Conservation (phyloP, 2,888 invertebrate species). For the Hirtodrosophila histrioides region DNA sequence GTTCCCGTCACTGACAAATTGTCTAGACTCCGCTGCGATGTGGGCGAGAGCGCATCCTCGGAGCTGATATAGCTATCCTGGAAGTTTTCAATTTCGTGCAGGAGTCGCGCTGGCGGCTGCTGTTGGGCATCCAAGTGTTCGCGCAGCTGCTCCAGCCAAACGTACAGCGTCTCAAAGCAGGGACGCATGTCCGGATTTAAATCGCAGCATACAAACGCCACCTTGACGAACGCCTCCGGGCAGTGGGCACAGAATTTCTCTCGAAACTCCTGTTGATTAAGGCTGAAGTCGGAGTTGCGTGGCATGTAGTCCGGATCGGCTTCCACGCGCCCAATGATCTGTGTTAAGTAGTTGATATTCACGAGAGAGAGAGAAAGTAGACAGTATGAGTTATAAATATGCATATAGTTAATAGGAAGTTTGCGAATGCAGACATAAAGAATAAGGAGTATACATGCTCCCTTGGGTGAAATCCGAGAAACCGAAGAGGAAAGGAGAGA, state of each 20-base stretch:
- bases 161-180: conserved; percentile 94
- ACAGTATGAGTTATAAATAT: too few relatives aligned
- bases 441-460: too few relatives aligned
- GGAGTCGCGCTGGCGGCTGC: conserved; percentile 88
- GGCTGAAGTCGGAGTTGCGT: conserved; percentile 94
- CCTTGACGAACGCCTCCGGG: conserved; percentile 93
- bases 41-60: conserved; percentile 83
- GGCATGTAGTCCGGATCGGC: conserved; percentile 98
- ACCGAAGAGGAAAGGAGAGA: too few relatives aligned
- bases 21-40: conserved; percentile 82
- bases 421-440: too few relatives aligned
- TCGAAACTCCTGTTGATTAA: conserved; percentile 93
- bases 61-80: conserved; percentile 83
- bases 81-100: conserved; percentile 90
- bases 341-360: conserved; percentile 7
- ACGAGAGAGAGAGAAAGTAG: too few relatives aligned
- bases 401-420: too few relatives aligned
- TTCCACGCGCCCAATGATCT: conserved; percentile 97
- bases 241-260: conserved; percentile 93
- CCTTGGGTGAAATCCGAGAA: too few relatives aligned
- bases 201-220: conserved; percentile 95
- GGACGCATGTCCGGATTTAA: conserved; percentile 95
- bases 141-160: conserved; percentile 93
- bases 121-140: conserved; percentile 89
- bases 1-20: conserved; percentile 70